Percentiles rank a stretch among this genome's conserved stretches.
Evolutionary conservation across 2,113 vertebrate species (phyloP).

Genomic region (Crocuta crocuta): DNA sequence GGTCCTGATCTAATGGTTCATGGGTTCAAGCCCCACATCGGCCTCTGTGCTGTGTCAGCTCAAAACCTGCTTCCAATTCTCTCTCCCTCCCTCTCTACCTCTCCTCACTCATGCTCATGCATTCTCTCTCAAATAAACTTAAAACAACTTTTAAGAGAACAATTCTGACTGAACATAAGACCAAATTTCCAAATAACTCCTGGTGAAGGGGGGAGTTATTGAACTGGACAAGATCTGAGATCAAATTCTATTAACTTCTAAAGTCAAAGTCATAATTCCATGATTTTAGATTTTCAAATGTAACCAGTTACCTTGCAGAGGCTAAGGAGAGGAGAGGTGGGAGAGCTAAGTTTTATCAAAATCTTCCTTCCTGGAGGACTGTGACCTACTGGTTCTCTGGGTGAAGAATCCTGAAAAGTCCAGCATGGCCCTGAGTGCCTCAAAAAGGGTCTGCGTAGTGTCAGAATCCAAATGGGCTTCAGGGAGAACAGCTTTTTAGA

Average conservation of each 20-base stretch:
- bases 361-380: background rate
- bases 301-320: background rate
- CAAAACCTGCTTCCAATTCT: too few species aligned
- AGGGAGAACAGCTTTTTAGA: background rate
- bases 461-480: background rate
- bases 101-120: too few species aligned
- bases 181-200: constrained; percentile 43
- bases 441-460: background rate
- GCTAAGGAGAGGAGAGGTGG: background rate
- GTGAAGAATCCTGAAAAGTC: background rate
- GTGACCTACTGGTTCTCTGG: background rate
- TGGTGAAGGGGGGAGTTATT: background rate
- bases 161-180: background rate
- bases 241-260: background rate
- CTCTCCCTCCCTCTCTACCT: too few species aligned
- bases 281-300: constrained; percentile 10
- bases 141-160: too few species aligned
- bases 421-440: background rate
- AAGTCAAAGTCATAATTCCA: background rate
- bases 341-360: background rate
- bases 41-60: too few species aligned
- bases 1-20: too few species aligned
- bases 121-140: too few species aligned
- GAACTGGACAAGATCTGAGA: background rate
- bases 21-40: too few species aligned